Evolutionary conservation across 2,888 invertebrate genomes (phyloP), one percentile per base, ranked within the genome.

Genomic region (Ischnura elegans): DNA sequence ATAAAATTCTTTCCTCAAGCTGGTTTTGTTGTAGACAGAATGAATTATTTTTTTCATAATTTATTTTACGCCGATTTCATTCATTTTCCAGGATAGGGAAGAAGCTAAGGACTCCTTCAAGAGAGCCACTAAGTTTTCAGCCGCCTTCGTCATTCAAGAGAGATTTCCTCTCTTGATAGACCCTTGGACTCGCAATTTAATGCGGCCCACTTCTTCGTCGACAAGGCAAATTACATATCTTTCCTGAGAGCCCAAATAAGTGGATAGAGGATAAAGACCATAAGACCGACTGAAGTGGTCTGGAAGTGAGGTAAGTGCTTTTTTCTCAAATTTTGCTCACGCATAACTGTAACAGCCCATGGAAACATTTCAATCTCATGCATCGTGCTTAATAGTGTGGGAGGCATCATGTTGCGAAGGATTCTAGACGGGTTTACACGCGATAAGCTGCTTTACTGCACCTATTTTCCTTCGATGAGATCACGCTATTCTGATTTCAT

Each of bases 121-220:
- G 36, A 76, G 10, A 76, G 16, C 36, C 36, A 4, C 76, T 36
- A 3, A 76, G 36, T 76, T 76, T 13, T 76, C 10, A 36, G 2
- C 36, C 36, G 1, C 8, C 76, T 76, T 76, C 76, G 13, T 76
- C 76, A 29, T 29, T 36, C 29, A 5, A 0, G 36, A 76, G 36
- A 76, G 76, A 76, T 76, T 36, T 19, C 76, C 10, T 16, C 36
- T 13, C 36, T 1, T 36, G 76, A 76, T 76, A 76, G 36, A 13
- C 76, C 36, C 3, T 36, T 29, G 2, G 76, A 8, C 76, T 76
- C 36, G 76, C 76, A 76, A 76, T 76, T 76, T 76, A 76, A 76
- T n/a, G 36, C 76, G 76, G 76, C 25, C 76, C 76, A 76, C 76
- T 76, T 76, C 76, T 76, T 76, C 76, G n/a, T n/a, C n/a, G 36